Evolutionary conservation across 2,113 vertebrate species (phyloP), one percentile per base, ranked within the genome.

Genomic region (Crocuta crocuta): DNA sequence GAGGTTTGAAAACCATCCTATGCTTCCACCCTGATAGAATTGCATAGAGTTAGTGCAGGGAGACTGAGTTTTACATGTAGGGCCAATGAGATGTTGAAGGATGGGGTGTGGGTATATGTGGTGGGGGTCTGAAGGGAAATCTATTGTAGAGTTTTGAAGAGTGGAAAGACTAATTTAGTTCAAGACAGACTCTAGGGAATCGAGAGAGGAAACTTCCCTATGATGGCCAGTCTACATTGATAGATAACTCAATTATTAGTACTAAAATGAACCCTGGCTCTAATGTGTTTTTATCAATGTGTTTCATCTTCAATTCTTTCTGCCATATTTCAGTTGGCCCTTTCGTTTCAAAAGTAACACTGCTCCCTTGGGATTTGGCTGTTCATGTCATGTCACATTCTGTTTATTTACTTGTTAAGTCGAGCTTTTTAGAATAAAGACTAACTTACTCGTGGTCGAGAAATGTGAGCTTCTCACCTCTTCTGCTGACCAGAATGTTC

Each of bases 361-460:
- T 89, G 53, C 10, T n/a, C 63, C 45, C 65, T 76, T 81, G 50
- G 35, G 83, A 92, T 74, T 89, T 92, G 43, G 63, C 65, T 53
- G 15, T 11, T 71, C 84, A 31, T 53, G 1, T 53, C 33, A 2
- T 50, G 48, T 73, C 83, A 39, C 53, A 58, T 89, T 96, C 58
- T 31, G 19, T 94, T 58, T 85, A 63, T 71, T 88, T 85, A 28
- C 68, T 82, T 88, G 17, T 71, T 43, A 78, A 79, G 63, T 35
- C 84, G 70, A 97, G 43, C 21, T 74, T 80, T 86, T 76, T 84
- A 83, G 53, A 96, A 74, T 74, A 70, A 96, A 97, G 74, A 83
- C 5, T 90, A 28, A 89, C 13, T 89, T 85, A 82, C 74, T 78
- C 50, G 23, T 74, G 39, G 85, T 61, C 95, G 43, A 84, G 50